A percentile compares a stretch with the other conserved stretches of the same genome.
Evolutionary conservation across 2,888 invertebrate genomes (phyloP).

Genomic region (Cephus nigrinus): DNA sequence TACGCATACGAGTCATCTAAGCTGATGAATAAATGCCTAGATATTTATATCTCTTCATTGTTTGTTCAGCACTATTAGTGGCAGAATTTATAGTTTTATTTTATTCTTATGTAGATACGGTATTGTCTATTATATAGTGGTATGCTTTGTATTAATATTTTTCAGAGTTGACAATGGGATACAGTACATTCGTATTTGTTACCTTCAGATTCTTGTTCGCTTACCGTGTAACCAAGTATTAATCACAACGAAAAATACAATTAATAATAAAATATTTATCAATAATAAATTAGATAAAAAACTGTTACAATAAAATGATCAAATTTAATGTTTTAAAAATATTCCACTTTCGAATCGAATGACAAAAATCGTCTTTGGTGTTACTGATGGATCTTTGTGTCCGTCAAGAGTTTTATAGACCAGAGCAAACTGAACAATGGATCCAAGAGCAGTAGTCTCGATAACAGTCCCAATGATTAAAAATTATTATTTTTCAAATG

Average conservation of each 20-base stretch:
- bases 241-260: background rate
- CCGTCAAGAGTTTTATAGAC: background rate
- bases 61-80: conserved; percentile 26
- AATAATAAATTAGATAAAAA: background rate
- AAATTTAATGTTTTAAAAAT: background rate
- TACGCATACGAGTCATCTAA: conserved; percentile 23
- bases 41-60: conserved; percentile 28
- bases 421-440: background rate
- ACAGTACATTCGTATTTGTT: background rate
- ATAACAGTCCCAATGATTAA: background rate
- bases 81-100: conserved; percentile 33
- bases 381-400: background rate
- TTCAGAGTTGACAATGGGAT: background rate
- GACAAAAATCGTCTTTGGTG: background rate
- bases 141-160: conserved; percentile 8
- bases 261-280: background rate
- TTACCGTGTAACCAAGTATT: background rate
- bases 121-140: conserved; percentile 60
- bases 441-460: background rate
- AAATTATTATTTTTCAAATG: background rate
- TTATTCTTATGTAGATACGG: conserved; percentile 45
- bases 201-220: background rate
- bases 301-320: background rate
- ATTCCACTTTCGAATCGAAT: background rate
- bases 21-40: conserved; percentile 39